These are phyloP conservation scores for Sipha maydis DNA, from an alignment of 2,888 invertebrate genomes.

Conservation along the genomic window DNA sequence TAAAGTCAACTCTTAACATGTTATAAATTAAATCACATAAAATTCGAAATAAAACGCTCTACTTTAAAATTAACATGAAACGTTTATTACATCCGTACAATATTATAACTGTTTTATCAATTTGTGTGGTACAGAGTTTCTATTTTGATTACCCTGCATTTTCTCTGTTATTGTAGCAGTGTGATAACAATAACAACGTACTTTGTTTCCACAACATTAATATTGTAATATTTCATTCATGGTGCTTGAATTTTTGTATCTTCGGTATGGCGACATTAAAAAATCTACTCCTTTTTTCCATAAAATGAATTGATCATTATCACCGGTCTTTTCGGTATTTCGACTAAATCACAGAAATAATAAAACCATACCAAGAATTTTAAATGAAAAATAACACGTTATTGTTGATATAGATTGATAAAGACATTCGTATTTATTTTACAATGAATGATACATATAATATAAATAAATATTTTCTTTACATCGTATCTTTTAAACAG, in stretches of 20 bases:
- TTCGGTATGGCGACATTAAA: neutral
- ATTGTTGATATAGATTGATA: neutral
- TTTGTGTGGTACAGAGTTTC: conserved; percentile 5
- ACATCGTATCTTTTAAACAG: neutral
- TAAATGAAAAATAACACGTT: neutral
- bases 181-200: conserved; percentile 16
- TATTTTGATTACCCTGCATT: conserved; percentile 21
- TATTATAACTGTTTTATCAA: conserved; percentile 25
- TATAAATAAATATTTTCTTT: neutral
- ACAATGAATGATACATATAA: neutral
- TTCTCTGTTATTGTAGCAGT: conserved; percentile 17
- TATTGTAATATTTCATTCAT: conserved; percentile 54
- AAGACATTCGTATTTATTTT: neutral
- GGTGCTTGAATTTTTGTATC: conserved; percentile 38
- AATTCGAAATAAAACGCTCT: neutral
- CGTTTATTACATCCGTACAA: neutral
- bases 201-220: conserved; percentile 53
- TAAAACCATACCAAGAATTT: neutral
- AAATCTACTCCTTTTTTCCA: neutral
- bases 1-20: neutral
- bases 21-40: neutral
- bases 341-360: neutral
- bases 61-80: conserved; percentile 6
- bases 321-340: neutral
- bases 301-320: conserved; percentile 34